A percentile compares a stretch with the other conserved stretches of the same genome.
Conservation (phyloP, 2,888 invertebrate species). For the Poecilobothrus nobilitatus region DNA sequence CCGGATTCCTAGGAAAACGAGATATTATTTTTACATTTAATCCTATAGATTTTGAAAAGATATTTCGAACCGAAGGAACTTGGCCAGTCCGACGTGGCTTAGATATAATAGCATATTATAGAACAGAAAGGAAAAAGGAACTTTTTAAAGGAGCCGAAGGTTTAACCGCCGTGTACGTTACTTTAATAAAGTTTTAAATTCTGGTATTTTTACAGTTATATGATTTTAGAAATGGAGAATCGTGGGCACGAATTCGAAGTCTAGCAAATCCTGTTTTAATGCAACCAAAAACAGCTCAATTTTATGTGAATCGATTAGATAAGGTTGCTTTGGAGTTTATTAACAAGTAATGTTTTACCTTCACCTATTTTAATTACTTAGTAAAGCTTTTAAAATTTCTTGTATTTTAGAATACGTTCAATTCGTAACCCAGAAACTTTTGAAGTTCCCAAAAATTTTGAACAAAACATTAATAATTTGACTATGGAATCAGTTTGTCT, state of each 20-base stretch:
- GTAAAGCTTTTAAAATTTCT: neutral
- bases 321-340: slow-evolving; percentile 40
- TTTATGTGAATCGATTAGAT: slow-evolving; percentile 46
- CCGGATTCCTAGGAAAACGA: slow-evolving; percentile 31
- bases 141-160: slow-evolving; percentile 25
- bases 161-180: slow-evolving; percentile 26
- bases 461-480: slow-evolving; percentile 47
- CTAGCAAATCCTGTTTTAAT: slow-evolving; percentile 57
- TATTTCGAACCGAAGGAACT: slow-evolving; percentile 29
- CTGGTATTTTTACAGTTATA: neutral
- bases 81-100: slow-evolving; percentile 30
- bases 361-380: neutral
- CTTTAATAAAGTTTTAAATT: neutral
- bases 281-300: slow-evolving; percentile 49
- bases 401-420: slow-evolving; percentile 30
- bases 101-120: slow-evolving; percentile 39
- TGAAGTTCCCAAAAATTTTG: slow-evolving; percentile 42
- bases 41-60: slow-evolving; percentile 44
- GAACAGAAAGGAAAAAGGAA: slow-evolving; percentile 33
- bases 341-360: slow-evolving; percentile 15
- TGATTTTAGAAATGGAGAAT: slow-evolving; percentile 49
- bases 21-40: slow-evolving; percentile 41
- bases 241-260: slow-evolving; percentile 56
- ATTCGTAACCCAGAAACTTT: slow-evolving; percentile 26
- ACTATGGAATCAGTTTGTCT: slow-evolving; percentile 46